Base-by-base conservation (phyloP, 2,888 invertebrate genomes). In the Frankliniella fusca region DNA sequence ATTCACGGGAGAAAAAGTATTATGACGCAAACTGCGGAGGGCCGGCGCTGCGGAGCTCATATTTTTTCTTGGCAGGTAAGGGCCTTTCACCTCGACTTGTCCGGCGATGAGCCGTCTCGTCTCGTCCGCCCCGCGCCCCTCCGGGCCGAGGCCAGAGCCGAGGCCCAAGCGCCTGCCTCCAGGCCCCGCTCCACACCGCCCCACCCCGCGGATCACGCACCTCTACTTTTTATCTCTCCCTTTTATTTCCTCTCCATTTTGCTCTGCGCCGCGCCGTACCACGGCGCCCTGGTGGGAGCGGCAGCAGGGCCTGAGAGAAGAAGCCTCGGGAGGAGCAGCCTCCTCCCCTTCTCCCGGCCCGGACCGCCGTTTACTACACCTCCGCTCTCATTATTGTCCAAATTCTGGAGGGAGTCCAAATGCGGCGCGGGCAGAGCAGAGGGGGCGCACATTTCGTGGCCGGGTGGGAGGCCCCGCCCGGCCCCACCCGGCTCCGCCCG, bases 401-500 rank as follows among this genome's bases (percentile, higher is more conserved):
- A 23, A 27, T 23, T 76, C 12, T 76, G 70, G 70, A 76, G 27
- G 23, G 23, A 27, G 23, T 76, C 70, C 70, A 76, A 76, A 76
- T 76, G 70, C 70, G 70, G 23, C 70, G 70, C 70, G 12, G n/a
- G 70, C 23, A 76, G 70, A 23, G 70, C 70, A 70, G 61, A 18
- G 23, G 23, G 27, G 70, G 70, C 70, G 70, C 12, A 38, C 5
- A 2, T 38, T 38, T 5, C 38, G 38, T 5, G 38, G 38, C 15
- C 54, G 54, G 15, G 54, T 54, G 54, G 54, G 11, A 1, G 38
- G 38, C 38, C 15, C 38, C 15, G 54, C 54, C 18, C 18, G 11
- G 54, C 54, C 18, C 5, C 18, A 23, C 70, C n/a, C 11, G 23
- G 70, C 15, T 0, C 11, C 23, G 70, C 70, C 23, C 9, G 27